phyloP scores from a whole-genome alignment of 1,140 invertebrate genomes.

The Euura saliciscinereae region DNA sequence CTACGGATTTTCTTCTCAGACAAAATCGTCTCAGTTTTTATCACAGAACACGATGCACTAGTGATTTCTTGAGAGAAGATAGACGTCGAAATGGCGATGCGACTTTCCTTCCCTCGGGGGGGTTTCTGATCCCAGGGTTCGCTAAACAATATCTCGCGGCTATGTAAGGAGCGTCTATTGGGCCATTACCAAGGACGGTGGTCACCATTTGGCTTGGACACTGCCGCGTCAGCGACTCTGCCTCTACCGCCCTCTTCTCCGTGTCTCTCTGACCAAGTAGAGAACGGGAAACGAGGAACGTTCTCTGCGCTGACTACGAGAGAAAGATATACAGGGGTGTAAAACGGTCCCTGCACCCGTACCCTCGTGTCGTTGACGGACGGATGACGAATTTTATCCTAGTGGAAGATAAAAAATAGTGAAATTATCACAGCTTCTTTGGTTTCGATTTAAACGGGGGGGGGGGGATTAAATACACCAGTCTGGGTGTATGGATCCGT shows the following conservation, averaged over 20 bases:
- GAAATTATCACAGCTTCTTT: too few species aligned
- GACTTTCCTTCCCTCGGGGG: neutral
- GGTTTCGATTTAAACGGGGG: too few species aligned
- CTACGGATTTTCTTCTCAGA: neutral
- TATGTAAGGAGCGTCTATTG: conserved; percentile 60
- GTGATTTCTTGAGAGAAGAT: neutral
- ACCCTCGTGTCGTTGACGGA: neutral
- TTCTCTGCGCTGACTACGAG: neutral
- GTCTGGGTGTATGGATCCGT: neutral
- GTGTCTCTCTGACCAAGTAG: conserved; percentile 19
- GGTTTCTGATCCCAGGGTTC: conserved; percentile 21
- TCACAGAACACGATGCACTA: neutral
- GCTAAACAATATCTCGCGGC: conserved; percentile 60
- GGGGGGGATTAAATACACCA: neutral
- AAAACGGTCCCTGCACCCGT: neutral
- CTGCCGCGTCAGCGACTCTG: conserved; percentile 51
- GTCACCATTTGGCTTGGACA: conserved; percentile 58
- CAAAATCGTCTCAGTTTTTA: too few species aligned
- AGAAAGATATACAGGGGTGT: conserved; percentile 4
- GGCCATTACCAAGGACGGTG: conserved; percentile 55
- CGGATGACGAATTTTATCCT: too few species aligned
- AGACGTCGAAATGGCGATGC: neutral
- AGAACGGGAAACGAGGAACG: too few species aligned
- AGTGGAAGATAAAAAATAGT: too few species aligned
- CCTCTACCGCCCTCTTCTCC: conserved; percentile 27